Conservation (phyloP, 2,797 vertebrate genomes). For the Apogon talboti region DNA sequence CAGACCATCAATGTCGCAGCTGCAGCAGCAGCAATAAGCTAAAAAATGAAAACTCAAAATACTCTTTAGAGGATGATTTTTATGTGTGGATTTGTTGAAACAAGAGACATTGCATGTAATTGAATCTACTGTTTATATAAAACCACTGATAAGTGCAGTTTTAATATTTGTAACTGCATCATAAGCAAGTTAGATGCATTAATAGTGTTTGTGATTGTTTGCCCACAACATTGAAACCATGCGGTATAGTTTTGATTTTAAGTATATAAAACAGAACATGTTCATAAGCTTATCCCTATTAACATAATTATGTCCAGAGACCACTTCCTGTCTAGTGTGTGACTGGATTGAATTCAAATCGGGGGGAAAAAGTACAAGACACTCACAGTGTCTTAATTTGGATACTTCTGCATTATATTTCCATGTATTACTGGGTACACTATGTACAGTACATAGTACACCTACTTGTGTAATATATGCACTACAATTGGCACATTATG, state of each 20-base stretch:
- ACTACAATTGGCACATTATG: too few species aligned
- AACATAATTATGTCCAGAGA: background rate
- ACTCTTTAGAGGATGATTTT: too few species aligned
- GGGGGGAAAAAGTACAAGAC: background rate
- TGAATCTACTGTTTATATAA: background rate
- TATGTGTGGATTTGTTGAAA: too few species aligned
- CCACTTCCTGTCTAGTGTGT: background rate
- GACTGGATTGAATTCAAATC: slow-evolving; percentile 15
- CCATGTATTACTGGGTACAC: too few species aligned
- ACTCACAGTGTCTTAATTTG: too few species aligned
- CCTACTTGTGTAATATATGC: too few species aligned
- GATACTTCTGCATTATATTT: too few species aligned
- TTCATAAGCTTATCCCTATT: background rate
- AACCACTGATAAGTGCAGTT: background rate
- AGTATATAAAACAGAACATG: background rate
- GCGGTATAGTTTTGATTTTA: background rate
- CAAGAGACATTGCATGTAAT: background rate
- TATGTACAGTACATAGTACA: too few species aligned
- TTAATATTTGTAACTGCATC: background rate
- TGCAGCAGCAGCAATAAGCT: background rate
- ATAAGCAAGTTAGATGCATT: background rate
- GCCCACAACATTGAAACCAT: background rate
- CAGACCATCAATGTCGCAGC: too few species aligned
- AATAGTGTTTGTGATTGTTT: background rate
- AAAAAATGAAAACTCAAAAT: background rate